Conservation (phyloP, 1,140 invertebrate species). For the Calliopsis andreniformis region DNA sequence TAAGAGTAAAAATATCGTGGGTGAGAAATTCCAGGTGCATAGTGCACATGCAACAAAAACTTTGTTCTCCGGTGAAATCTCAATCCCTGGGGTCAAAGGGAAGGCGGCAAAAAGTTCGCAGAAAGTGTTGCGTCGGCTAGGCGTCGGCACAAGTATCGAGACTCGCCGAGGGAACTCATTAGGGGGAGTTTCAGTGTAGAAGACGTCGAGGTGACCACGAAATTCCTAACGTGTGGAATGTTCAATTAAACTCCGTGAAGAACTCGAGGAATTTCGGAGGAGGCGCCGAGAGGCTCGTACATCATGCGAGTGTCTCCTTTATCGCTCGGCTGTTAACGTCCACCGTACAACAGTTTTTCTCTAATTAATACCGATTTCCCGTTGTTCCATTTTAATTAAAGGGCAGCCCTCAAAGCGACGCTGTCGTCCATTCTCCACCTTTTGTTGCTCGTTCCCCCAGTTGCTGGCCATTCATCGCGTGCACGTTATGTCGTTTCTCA, state of each 20-base stretch:
- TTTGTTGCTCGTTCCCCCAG: background rate
- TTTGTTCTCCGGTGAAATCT: too few relatives aligned
- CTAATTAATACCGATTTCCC: constrained; percentile 11
- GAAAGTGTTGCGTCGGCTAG: too few relatives aligned
- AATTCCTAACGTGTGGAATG: constrained; percentile 55
- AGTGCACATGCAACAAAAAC: too few relatives aligned
- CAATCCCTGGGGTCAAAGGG: background rate
- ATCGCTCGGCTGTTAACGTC: constrained; percentile 3
- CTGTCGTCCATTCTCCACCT: background rate
- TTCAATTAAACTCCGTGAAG: constrained; percentile 64
- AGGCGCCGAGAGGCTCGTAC: constrained; percentile 37
- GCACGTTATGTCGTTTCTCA: background rate
- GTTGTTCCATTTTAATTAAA: constrained; percentile 8
- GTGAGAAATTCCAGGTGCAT: too few relatives aligned
- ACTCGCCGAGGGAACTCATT: constrained; percentile 13
- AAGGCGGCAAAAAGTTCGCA: background rate
- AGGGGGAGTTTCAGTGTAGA: constrained; percentile 39
- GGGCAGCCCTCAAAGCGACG: background rate
- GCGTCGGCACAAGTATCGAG: constrained; percentile 23
- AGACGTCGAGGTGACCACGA: constrained; percentile 25
- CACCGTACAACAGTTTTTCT: background rate
- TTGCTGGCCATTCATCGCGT: background rate
- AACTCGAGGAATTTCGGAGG: constrained; percentile 49
- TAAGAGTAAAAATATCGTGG: too few relatives aligned
- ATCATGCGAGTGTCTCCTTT: constrained; percentile 42